Base-by-base conservation (phyloP, 2,888 invertebrate species). In the Athetis lepigone region DNA sequence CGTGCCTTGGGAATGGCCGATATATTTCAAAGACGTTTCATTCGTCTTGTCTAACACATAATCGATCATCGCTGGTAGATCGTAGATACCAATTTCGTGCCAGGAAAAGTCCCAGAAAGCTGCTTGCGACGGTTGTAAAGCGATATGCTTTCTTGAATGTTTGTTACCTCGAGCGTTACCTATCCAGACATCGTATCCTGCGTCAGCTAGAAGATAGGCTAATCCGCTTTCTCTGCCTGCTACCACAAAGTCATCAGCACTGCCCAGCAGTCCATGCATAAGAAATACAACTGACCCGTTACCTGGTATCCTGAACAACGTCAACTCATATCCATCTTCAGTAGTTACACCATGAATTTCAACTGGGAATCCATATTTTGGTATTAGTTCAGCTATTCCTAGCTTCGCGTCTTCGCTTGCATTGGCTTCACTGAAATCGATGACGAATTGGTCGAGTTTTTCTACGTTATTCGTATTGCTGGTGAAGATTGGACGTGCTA, bases 21-120 rank as follows among this genome's bases (percentile, higher is more conserved):
- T 88, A 84, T 97, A 97, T 72, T 95, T 95, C 0, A 98, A 52
- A n/a, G 95, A 88, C 4, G 90, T 65, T 37, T 94, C 86, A 0
- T 93, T 90, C 0, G 96, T 97, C 5, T 69, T 58, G 0, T 89
- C 77, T 0, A 97, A 84, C 0, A 97, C 93, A 81, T 96, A 96
- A 82, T 98, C 97, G 33, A 99, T 96, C 92, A 96, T 97, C 0
- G 97, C 96, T 4, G 98, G 98, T 2, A 98, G 82, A 87, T 99
- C 98, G 79, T 95, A 96, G 18, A 92, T 84, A 0, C 97, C 98
- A 83, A 98, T 98, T 85, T 98, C 97, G 85, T 98, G 97, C 96
- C 97, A 98, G 49, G 97, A 97, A 72, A 96, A 97, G 50, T 96
- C 90, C 97, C 97, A 97, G 81, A 95, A 97, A 8, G 86, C 81